Percentiles rank a stretch among this genome's conserved stretches.
Conservation (phyloP, 2,113 vertebrate species). For the Muntiacus reevesi region DNA sequence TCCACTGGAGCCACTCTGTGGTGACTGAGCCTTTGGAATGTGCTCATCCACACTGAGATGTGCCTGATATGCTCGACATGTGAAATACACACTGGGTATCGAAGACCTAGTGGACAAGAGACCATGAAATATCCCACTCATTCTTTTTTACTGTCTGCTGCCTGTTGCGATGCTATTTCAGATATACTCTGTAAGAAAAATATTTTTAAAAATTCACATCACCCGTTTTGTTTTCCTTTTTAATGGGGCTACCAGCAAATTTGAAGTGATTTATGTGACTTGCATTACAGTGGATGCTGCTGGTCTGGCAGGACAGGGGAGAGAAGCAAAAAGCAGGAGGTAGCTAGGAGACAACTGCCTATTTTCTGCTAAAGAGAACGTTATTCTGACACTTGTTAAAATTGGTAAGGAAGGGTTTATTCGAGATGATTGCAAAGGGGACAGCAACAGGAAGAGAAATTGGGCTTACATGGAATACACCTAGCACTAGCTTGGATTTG, state of each 20-base stretch:
- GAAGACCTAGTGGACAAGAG: not conserved
- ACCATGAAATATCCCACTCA: not conserved
- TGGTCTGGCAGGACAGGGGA: fast-evolving
- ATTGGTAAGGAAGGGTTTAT: not conserved
- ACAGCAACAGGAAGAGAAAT: not conserved
- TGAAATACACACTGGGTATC: not conserved
- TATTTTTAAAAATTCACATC: not conserved
- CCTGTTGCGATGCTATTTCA: not conserved
- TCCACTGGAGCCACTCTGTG: not conserved
- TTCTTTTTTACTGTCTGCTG: not conserved
- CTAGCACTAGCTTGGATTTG: not conserved
- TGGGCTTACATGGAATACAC: not conserved
- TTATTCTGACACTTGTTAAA: not conserved
- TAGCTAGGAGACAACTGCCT: not conserved
- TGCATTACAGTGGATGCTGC: fast-evolving
- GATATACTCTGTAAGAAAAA: not conserved
- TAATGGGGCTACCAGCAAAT: not conserved
- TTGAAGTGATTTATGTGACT: not conserved
- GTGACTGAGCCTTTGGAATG: no score
- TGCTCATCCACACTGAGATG: not conserved
- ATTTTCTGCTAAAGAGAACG: not conserved
- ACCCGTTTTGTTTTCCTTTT: not conserved
- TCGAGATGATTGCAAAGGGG: not conserved
- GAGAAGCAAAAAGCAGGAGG: not conserved
- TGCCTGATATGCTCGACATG: fast-evolving